Conservation (phyloP, 1,140 invertebrate species). For the Drosophila suzukii region DNA sequence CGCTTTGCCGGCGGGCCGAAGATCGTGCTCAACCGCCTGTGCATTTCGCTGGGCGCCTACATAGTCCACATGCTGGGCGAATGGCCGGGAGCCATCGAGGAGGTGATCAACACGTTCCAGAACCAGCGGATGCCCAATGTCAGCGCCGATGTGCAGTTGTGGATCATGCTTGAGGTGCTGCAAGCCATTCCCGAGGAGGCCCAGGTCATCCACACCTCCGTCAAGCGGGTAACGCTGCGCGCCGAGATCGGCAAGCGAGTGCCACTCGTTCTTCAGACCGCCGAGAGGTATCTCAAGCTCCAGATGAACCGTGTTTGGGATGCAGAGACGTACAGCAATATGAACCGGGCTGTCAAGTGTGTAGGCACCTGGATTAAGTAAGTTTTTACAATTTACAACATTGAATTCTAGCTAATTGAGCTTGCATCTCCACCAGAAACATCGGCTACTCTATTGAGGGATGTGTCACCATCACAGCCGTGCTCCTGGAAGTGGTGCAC, state of each 20-base stretch:
- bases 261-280: constrained; percentile 71
- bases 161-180: constrained; percentile 90
- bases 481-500: constrained; percentile 77
- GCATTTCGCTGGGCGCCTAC: constrained; percentile 90
- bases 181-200: constrained; percentile 92
- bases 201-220: constrained; percentile 77
- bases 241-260: constrained; percentile 72
- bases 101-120: constrained; percentile 88
- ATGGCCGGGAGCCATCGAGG: constrained; percentile 88
- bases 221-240: constrained; percentile 69
- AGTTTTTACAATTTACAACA: constrained; percentile 29
- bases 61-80: constrained; percentile 88
- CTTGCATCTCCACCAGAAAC: constrained; percentile 28
- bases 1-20: constrained; percentile 91
- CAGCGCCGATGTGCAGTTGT: constrained; percentile 84
- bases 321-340: constrained; percentile 83
- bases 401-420: not conserved
- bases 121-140: constrained; percentile 86
- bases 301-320: constrained; percentile 70
- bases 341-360: constrained; percentile 86
- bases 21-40: constrained; percentile 93
- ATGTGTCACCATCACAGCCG: constrained; percentile 74
- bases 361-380: constrained; percentile 87
- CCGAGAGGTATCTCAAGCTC: constrained; percentile 66
- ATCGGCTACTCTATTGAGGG: constrained; percentile 85